A percentile compares a stretch with the other conserved stretches of the same genome.
These are phyloP conservation scores for Phoenicopterus ruber DNA, from an alignment of 2,113 vertebrate genomes.

Conservation along the genomic window DNA sequence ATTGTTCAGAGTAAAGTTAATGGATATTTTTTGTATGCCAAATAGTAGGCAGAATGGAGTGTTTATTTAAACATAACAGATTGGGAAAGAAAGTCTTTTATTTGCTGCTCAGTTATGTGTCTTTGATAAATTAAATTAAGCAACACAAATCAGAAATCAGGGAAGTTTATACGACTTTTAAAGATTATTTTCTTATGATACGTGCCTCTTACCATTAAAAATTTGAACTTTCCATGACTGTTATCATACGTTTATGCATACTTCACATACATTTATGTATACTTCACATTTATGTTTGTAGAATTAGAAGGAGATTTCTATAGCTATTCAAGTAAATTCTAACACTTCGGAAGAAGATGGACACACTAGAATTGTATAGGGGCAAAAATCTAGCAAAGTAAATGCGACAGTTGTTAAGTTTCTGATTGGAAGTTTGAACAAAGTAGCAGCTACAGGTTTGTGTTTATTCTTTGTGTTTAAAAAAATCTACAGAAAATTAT, in stretches of 20 bases:
- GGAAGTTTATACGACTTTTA: background rate
- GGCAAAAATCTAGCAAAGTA: background rate
- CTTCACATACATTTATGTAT: too few relatives aligned
- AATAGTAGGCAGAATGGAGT: background rate
- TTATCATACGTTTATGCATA: too few relatives aligned
- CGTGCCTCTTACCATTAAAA: background rate
- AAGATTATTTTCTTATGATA: background rate
- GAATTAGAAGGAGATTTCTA: background rate
- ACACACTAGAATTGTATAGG: background rate
- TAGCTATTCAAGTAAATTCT: background rate
- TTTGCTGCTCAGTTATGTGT: background rate
- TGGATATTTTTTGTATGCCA: background rate
- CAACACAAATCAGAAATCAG: background rate
- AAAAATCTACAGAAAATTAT: constrained; percentile 64
- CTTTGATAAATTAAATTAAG: background rate
- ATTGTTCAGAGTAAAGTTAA: background rate
- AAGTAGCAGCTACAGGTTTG: constrained; percentile 65
- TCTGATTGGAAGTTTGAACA: constrained; percentile 58
- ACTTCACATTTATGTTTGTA: background rate
- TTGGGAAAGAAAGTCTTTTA: background rate
- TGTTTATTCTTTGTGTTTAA: background rate
- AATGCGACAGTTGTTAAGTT: background rate
- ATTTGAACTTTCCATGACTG: background rate
- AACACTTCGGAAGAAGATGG: background rate
- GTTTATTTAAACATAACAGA: background rate